Percentiles rank a stretch among this genome's conserved stretches.
These are phyloP conservation scores for Lophotis ruficrista DNA, from an alignment of 2,113 vertebrate species.

Conservation along the genomic window DNA sequence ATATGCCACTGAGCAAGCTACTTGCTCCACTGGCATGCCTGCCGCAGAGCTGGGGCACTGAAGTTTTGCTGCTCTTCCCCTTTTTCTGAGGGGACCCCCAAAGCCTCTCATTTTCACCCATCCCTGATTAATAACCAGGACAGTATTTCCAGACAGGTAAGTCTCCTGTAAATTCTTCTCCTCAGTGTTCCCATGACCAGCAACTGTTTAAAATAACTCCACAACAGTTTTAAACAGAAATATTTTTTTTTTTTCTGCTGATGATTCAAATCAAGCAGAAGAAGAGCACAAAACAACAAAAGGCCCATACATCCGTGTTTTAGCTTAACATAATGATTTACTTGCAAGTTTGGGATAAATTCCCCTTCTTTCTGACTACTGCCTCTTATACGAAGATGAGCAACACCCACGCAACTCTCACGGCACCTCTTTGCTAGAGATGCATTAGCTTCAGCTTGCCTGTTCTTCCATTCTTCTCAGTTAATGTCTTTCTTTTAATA, in stretches of 20 bases:
- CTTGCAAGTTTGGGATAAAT: neutral
- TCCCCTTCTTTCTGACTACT: neutral
- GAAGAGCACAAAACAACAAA: neutral
- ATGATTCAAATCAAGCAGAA: neutral
- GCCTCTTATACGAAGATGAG: rapidly evolving
- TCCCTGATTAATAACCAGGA: neutral
- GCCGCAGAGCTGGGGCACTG: neutral
- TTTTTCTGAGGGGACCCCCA: neutral
- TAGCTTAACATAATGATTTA: neutral
- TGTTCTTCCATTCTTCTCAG: neutral
- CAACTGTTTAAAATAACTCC: neutral
- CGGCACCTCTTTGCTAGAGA: rapidly evolving
- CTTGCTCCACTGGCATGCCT: neutral
- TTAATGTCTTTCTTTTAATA: neutral
- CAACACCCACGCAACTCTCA: rapidly evolving
- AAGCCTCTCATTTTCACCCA: neutral
- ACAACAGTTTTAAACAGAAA: neutral
- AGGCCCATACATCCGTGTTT: neutral
- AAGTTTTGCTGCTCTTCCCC: neutral
- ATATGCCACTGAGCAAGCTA: neutral
- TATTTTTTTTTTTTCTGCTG: neutral
- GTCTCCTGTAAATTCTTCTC: neutral
- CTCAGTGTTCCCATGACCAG: neutral
- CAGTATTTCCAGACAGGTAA: neutral
- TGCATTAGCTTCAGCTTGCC: neutral